Evolutionary conservation across 2,797 vertebrate species (phyloP), one percentile per base, ranked within the genome.

Genomic region (Neoniphon sammara): DNA sequence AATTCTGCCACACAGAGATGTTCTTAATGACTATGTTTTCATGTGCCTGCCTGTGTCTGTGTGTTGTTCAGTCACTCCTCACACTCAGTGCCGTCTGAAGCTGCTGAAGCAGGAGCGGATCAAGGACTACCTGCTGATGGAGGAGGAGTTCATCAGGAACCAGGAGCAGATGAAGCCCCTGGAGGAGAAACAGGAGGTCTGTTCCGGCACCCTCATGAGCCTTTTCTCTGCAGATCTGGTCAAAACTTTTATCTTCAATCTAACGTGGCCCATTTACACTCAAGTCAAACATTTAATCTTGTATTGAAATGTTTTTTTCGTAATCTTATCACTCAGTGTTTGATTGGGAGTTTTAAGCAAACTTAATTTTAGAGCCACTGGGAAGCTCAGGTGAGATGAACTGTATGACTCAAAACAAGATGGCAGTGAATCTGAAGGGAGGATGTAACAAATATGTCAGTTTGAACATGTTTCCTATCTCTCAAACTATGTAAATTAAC

Each of bases 111-210:
- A 97, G 85, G 97, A 98, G 88, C 94, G 96, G 15, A 95, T 99
- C 88, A 99, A 99, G 92, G 97, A 99, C 83, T 99, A 98, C 10
- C 94, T 99, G 23, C 91, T 99, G 77, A 99, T 99, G 98, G 98
- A 99, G 82, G 98, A 99, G 83, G 98, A 99, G 82, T 99, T 99
- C 86, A 99, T 99, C 88, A 94, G 98, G 84, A 99, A 99, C 86
- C 98, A 99, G 91, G 98, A 99, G 85, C 98, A 99, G 81, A 99
- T 99, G 97, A 99, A 99, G 84, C 98, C 98, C 14, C 91, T 99
- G 79, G 98, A 99, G 90, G 98, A 99, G 91, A 99, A 99, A 77
- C 98, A 99, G 84, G 98, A 99, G 96, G 98, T 98, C 10, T 63
- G 86, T 0, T 2, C 0, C 47, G 4, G 1, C 34, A 17, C 0